Percentiles rank a stretch among this genome's conserved stretches.
These are phyloP conservation scores for Pseudobourletiella spinata DNA, from an alignment of 1,140 invertebrate genomes.

Conservation along the genomic window DNA sequence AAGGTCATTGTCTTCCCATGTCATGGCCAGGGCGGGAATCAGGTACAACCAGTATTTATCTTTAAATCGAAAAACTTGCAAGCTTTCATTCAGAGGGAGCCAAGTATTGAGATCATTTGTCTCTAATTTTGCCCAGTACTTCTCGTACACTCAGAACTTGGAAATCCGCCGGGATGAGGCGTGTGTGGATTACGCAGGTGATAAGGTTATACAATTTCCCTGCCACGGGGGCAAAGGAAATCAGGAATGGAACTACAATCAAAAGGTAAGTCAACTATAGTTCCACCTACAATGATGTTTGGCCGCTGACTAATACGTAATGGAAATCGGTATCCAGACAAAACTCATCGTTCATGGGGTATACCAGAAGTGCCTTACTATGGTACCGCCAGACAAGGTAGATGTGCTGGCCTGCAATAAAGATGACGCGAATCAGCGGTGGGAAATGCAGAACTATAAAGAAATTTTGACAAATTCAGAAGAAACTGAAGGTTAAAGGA, in stretches of 20 bases:
- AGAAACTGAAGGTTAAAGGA: too few species aligned
- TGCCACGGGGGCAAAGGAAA: conserved; percentile 13
- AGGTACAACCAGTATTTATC: conserved; percentile 51
- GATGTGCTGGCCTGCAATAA: not conserved
- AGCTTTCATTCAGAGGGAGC: not conserved
- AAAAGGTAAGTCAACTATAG: not conserved
- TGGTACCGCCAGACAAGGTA: not conserved
- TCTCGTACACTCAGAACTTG: not conserved
- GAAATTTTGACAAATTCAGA: not conserved
- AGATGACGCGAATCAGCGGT: not conserved
- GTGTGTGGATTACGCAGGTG: conserved; percentile 14
- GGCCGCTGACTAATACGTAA: not conserved
- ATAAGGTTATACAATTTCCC: not conserved
- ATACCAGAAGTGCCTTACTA: not conserved
- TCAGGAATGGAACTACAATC: conserved; percentile 7
- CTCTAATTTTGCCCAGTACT: conserved; percentile 4
- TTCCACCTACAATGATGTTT: not conserved
- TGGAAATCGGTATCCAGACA: not conserved
- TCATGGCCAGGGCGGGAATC: conserved; percentile 94
- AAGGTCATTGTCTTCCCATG: conserved; percentile 46
- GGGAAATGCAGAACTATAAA: not conserved
- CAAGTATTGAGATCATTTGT: not conserved
- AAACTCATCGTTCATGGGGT: not conserved
- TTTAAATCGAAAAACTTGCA: not conserved
- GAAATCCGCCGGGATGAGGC: conserved; percentile 10